Base-by-base conservation (phyloP, 2,888 invertebrate species). In the Eupithecia vulgata region DNA sequence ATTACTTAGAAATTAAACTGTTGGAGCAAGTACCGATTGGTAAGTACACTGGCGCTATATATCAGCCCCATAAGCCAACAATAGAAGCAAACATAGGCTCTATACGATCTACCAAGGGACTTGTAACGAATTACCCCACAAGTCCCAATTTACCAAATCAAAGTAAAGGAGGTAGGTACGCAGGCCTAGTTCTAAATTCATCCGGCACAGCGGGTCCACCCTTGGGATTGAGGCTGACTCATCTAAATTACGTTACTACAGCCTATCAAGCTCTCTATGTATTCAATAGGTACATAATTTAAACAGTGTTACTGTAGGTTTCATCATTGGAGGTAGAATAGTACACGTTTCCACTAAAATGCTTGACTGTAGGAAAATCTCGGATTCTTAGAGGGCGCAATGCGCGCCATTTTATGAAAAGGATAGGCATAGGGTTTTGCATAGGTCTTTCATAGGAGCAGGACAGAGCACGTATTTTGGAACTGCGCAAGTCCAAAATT, bases 161-260 rank as follows among this genome's bases (percentile, higher is more conserved):
- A 75, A 72, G 74, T 48, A 37, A 65, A 61, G 71, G 73, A 68
- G 42, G 70, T 73, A 67, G 40, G 69, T 74, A 73, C 79, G 79
- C 71, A 82, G 81, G 79, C 45, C 76, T 87, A 76, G 86, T 88
- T 78, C 80, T 87, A 37, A 88, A 88, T 80, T 88, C 87, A 70
- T 88, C 86, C 61, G 87, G 86, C 72, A 88, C 87, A 57, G 86
- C 87, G 21, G 87, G 88, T 45, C 73, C 78, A 34, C 84, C 88
- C 45, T 83, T 85, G 81, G 88, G 88, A 76, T 84, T 80, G 40
- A 86, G 82, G 76, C 76, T 87, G 78, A 84, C 83, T 72, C 86
- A 89, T 79, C 77, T 81, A 48, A 86, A 84, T 82, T 82, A 87
- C 75, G 86, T 88, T 64, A 79, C 82, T 40, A 64, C 81, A 72